phyloP scores from a whole-genome alignment of 1,140 invertebrate species.

The Conus betulinus region DNA sequence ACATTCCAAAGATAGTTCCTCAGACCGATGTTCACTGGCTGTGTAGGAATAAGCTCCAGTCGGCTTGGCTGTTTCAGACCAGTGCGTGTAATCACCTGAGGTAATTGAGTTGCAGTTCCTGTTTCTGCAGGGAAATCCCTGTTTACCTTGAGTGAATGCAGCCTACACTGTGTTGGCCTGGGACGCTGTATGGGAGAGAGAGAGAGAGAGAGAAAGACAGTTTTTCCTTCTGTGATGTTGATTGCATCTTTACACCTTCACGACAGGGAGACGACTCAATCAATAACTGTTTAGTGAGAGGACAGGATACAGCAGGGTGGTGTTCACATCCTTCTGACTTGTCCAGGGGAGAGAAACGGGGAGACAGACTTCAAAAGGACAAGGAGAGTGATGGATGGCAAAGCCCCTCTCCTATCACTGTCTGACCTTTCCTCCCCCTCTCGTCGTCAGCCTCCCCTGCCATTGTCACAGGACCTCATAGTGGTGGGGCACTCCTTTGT shows the following conservation, averaged over 20 bases:
- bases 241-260: not conserved
- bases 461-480: not conserved
- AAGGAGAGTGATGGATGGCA: not conserved
- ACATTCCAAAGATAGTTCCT: not conserved
- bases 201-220: not conserved
- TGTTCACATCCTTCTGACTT: not conserved
- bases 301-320: too few species aligned
- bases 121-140: not conserved
- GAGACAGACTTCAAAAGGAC: not conserved
- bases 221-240: not conserved
- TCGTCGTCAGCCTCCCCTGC: not conserved
- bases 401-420: not conserved
- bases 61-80: not conserved
- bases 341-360: not conserved
- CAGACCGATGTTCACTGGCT: not conserved
- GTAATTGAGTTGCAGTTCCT: not conserved
- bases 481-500: not conserved
- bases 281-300: too few species aligned
- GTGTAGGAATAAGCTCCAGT: not conserved
- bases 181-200: not conserved
- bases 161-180: not conserved
- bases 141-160: not conserved
- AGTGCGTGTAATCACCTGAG: not conserved
- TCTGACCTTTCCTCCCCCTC: not conserved
- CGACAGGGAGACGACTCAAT: not conserved